Evolutionary conservation across 2,797 vertebrate species (phyloP), one percentile per base, ranked within the genome.

Genomic region (Platyrinchus mystaceus): DNA sequence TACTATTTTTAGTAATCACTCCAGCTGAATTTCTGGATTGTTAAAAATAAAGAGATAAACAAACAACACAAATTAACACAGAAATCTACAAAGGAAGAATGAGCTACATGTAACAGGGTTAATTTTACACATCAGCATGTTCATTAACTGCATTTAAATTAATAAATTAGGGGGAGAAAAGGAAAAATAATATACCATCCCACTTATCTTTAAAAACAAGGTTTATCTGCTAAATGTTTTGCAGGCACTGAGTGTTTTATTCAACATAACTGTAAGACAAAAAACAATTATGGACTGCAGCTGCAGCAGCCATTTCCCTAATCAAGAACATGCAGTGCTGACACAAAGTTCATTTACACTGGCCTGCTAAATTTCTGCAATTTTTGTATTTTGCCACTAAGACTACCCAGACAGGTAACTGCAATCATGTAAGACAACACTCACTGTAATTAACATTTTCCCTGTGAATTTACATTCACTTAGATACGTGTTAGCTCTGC

Each of bases 1-100:
- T 80, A 88, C 91, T 97, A 95, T 92, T 93, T 96, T 94, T 94
- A 94, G 92, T 49, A 90, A 90, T 62, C 85, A 21, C 30, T 93
- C 43, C 70, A 91, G 76, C 44, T 89, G 88, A 95, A 80, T 76
- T 92, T 94, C 59, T 84, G 50, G 93, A 89, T 70, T 69, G 52
- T 81, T 93, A 67, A 88, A 89, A 94, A 88, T n/a, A 69, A 69
- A 81, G 73, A 68, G 23, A 59, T 41, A 83, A 81, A 92, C 47
- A 93, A 81, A 74, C 55, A 93, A 44, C 30, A 50, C 0, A 4
- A 89, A 87, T 85, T 68, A 78, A 91, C 75, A 78, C 47, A 64
- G 34, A 75, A 78, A 69, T 76, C 55, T 55, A 81, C 47, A 89
- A 80, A 82, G 50, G 34, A 93, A 76, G 34, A 81, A 76, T 4